Conservation (phyloP, 2,113 vertebrate species). For the Holacanthus passer region DNA sequence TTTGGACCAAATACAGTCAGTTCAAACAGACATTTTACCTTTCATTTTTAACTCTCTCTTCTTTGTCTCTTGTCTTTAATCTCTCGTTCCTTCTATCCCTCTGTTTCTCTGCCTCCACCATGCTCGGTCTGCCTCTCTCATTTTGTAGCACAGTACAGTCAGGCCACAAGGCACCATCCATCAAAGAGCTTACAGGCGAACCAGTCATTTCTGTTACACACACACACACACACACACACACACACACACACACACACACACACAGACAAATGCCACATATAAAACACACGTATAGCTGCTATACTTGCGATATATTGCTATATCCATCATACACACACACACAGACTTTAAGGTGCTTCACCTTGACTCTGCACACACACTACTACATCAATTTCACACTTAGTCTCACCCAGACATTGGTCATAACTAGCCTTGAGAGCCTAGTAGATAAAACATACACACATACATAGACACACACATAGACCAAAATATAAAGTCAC, state of each 20-base stretch:
- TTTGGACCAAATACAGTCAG: neutral
- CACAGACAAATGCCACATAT: constrained; percentile 8
- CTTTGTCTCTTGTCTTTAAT: neutral
- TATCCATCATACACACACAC: constrained; percentile 59
- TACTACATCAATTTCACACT: constrained; percentile 44
- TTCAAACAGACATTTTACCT: neutral
- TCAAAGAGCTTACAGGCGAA: constrained; percentile 64
- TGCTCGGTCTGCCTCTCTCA: neutral
- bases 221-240: neutral
- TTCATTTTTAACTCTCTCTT: neutral
- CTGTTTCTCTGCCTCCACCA: constrained; percentile 9
- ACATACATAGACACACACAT: neutral
- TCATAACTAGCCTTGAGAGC: constrained; percentile 31
- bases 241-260: neutral
- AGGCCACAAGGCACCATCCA: constrained; percentile 41
- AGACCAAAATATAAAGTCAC: neutral
- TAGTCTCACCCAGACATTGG: constrained; percentile 23
- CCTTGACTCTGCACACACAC: constrained; percentile 39
- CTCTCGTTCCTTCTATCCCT: neutral
- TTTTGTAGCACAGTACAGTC: constrained; percentile 18
- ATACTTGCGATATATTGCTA: constrained; percentile 69
- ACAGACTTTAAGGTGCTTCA: constrained; percentile 21
- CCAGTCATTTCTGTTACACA: constrained; percentile 25
- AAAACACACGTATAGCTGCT: constrained; percentile 37
- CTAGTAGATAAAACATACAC: constrained; percentile 6